These are phyloP conservation scores for Batillaria attramentaria DNA, from an alignment of 1,140 invertebrate species.

Conservation along the genomic window DNA sequence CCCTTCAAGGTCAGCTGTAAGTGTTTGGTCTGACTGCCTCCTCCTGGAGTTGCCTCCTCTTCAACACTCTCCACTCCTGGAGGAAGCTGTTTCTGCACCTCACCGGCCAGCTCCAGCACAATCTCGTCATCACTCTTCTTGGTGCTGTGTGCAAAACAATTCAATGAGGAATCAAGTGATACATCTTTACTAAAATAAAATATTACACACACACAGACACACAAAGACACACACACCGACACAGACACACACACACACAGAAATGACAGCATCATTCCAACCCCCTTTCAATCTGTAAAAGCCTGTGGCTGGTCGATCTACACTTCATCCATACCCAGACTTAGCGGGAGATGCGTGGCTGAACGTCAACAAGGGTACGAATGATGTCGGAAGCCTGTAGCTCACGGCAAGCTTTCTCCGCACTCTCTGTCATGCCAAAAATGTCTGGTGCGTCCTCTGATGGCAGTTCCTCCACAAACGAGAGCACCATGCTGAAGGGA, in stretches of 20 bases:
- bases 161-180: background rate
- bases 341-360: conserved; percentile 59
- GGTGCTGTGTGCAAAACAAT: conserved; percentile 58
- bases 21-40: conserved; percentile 12
- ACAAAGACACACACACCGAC: background rate
- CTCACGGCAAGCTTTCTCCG: conserved; percentile 85
- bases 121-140: conserved; percentile 81
- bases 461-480: conserved; percentile 83
- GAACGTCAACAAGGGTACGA: conserved; percentile 66
- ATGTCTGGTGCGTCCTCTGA: conserved; percentile 86
- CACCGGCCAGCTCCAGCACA: conserved; percentile 73
- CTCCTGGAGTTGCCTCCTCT: conserved; percentile 33
- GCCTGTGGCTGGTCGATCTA: too few relatives aligned
- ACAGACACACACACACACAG: background rate
- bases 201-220: background rate
- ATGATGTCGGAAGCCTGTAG: conserved; percentile 63
- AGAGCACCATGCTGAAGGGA: conserved; percentile 64
- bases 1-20: conserved; percentile 28
- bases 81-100: conserved; percentile 65
- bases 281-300: too few relatives aligned
- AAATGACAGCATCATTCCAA: background rate
- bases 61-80: conserved; percentile 71
- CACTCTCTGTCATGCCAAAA: conserved; percentile 92
- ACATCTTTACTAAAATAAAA: background rate
- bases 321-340: background rate